These are phyloP conservation scores for Ischnus inquisitorius DNA, from an alignment of 2,888 invertebrate genomes.

Conservation along the genomic window DNA sequence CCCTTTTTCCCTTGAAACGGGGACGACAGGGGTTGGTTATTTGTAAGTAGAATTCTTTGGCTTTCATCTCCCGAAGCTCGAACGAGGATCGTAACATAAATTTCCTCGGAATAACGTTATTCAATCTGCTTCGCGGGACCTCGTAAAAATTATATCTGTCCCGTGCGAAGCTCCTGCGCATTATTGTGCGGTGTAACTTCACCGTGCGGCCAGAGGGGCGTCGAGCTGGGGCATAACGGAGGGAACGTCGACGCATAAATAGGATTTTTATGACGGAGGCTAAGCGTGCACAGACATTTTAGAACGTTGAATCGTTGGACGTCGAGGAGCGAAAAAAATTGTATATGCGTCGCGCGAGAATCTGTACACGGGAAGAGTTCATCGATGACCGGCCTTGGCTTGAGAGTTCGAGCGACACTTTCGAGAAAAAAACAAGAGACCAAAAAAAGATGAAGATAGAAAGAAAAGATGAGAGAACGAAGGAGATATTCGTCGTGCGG, in stretches of 20 bases:
- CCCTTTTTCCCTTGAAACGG: neutral
- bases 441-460: conserved; percentile 46
- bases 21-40: neutral
- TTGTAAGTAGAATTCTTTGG: neutral
- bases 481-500: conserved; percentile 58
- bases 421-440: conserved; percentile 22
- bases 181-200: conserved; percentile 31
- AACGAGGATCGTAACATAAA: conserved; percentile 47
- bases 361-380: neutral
- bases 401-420: conserved; percentile 11
- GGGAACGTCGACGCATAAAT: conserved; percentile 6
- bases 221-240: neutral
- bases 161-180: conserved; percentile 39
- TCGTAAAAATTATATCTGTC: conserved; percentile 80
- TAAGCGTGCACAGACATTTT: conserved; percentile 29
- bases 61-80: conserved; percentile 2
- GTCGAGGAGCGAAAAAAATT: neutral
- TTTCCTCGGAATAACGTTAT: conserved; percentile 28
- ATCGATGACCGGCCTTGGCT: conserved; percentile 7
- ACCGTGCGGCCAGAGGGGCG: neutral
- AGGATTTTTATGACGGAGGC: conserved; percentile 31
- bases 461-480: conserved; percentile 60
- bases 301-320: neutral
- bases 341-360: neutral
- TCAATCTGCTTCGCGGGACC: conserved; percentile 53